Percentiles rank a stretch among this genome's conserved stretches.
Conservation (phyloP, 2,888 invertebrate genomes). For the Synergus gifuensis region DNA sequence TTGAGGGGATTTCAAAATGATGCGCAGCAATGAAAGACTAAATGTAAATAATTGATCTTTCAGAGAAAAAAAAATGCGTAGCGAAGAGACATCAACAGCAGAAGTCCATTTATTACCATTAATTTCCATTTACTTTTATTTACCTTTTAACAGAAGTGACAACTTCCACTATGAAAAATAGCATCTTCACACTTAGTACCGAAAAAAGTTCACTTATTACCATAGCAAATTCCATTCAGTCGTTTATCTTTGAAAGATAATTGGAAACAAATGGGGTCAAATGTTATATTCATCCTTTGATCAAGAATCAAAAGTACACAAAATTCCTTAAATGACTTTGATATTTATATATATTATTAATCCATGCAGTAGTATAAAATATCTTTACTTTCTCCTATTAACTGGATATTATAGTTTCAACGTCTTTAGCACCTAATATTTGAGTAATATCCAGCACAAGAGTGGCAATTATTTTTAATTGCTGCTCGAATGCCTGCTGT, state of each 20-base stretch:
- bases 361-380: too few relatives aligned
- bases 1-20: too few relatives aligned
- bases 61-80: neutral
- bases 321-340: too few relatives aligned
- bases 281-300: neutral
- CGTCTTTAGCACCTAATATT: constrained; percentile 2
- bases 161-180: neutral
- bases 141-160: constrained; percentile 3
- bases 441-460: neutral
- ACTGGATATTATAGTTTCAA: neutral
- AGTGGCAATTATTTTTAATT: constrained; percentile 17
- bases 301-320: neutral
- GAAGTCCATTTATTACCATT: neutral
- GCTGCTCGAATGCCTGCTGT: constrained; percentile 9
- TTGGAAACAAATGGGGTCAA: neutral
- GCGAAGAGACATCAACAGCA: neutral
- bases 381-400: neutral
- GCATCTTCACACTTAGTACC: neutral
- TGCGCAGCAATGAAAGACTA: neutral
- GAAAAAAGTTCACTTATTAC: neutral
- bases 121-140: neutral
- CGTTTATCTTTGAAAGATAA: neutral
- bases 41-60: neutral
- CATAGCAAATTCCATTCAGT: neutral
- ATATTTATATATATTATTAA: too few relatives aligned